phyloP scores from a whole-genome alignment of 2,113 vertebrate species.

The Herpailurus yagouaroundi region DNA sequence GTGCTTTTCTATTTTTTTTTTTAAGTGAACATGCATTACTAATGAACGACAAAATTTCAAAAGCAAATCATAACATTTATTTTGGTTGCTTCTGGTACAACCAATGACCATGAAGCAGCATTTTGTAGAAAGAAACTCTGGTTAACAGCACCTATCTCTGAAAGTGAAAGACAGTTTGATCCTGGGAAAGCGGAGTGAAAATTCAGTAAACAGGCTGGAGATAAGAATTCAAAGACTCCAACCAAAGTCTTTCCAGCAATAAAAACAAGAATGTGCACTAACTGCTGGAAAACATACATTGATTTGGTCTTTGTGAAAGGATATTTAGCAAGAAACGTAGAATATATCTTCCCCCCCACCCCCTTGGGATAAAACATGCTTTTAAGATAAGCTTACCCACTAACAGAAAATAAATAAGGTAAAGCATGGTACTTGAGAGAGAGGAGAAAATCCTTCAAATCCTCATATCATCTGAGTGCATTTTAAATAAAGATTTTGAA shows the following conservation, averaged over 20 bases:
- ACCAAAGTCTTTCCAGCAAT: conserved; percentile 54
- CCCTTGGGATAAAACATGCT: conserved; percentile 30
- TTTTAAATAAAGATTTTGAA: conserved; percentile 57
- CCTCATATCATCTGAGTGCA: neutral
- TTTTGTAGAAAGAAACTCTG: conserved; percentile 39
- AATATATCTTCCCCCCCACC: neutral
- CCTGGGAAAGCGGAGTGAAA: conserved; percentile 58
- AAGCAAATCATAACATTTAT: neutral
- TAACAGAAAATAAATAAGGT: conserved; percentile 42
- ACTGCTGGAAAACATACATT: conserved; percentile 43
- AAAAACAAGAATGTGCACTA: conserved; percentile 42
- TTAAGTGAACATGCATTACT: conserved; percentile 6
- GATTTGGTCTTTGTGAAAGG: neutral
- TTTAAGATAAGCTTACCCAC: conserved; percentile 47
- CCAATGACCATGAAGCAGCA: neutral
- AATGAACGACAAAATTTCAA: neutral
- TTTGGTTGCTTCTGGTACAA: neutral
- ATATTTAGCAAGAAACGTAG: conserved; percentile 24
- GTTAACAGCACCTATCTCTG: conserved; percentile 44
- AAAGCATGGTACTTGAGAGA: neutral
- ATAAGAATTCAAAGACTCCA: conserved; percentile 76
- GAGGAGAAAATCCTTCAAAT: neutral
- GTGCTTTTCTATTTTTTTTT: neutral
- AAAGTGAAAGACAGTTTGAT: conserved; percentile 74
- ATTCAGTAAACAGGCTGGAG: conserved; percentile 72